Evolutionary conservation across 2,113 vertebrate species (phyloP).

Genomic region (Pseudorectes ferrugineus): DNA sequence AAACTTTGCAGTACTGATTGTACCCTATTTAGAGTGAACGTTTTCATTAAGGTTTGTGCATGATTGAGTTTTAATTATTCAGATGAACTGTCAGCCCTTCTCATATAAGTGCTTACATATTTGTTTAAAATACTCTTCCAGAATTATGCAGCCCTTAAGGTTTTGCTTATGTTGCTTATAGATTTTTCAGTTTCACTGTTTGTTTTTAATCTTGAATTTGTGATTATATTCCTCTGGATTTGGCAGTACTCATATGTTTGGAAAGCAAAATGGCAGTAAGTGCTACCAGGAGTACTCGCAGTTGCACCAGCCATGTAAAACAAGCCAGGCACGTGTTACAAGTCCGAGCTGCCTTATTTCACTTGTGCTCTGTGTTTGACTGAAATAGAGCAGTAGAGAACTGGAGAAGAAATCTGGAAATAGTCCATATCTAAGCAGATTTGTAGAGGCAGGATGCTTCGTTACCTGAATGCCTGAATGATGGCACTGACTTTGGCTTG

Average conservation of each 20-base stretch:
- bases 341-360: not conserved
- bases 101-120: not conserved
- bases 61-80: not conserved
- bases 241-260: not conserved
- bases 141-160: not conserved
- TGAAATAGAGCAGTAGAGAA: not conserved
- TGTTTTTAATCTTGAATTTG: slow-evolving; percentile 1
- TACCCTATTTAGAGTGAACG: not conserved
- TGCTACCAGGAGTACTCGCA: not conserved
- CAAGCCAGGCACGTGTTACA: not conserved
- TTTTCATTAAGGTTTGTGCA: not conserved
- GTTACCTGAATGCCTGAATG: not conserved
- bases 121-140: not conserved
- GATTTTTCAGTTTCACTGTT: slow-evolving; percentile 8
- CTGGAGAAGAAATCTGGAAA: not conserved
- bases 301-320: not conserved
- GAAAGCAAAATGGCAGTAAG: not conserved
- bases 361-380: not conserved
- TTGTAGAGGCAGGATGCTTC: not conserved
- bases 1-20: not conserved
- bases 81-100: not conserved
- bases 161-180: not conserved
- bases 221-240: not conserved
- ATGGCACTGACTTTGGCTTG: not conserved
- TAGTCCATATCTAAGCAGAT: not conserved